Percentiles rank a stretch among this genome's conserved stretches.
Evolutionary conservation across 2,113 vertebrate genomes (phyloP).

Genomic region (Fukomys damarensis): DNA sequence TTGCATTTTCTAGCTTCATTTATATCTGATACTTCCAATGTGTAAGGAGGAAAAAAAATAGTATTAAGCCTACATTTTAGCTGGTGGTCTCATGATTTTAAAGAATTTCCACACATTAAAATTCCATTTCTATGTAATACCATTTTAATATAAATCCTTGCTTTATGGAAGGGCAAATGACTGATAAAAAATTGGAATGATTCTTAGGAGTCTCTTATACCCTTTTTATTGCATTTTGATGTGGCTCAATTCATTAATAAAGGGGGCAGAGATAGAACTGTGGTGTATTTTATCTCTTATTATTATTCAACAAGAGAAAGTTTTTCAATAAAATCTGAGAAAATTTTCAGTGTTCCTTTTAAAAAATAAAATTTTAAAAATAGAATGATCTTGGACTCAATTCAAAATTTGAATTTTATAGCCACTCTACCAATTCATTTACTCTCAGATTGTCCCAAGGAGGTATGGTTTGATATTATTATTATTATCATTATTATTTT

Average conservation of each 20-base stretch:
- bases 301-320: slow-evolving; percentile 55
- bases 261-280: slow-evolving; percentile 23
- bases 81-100: slow-evolving; percentile 63
- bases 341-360: slow-evolving; percentile 62
- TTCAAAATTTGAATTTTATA: slow-evolving; percentile 48
- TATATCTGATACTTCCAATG: slow-evolving; percentile 34
- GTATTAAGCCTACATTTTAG: slow-evolving; percentile 46
- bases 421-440: slow-evolving; percentile 11
- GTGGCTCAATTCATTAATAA: slow-evolving; percentile 71
- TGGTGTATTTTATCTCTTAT: slow-evolving; percentile 47
- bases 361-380: slow-evolving; percentile 42
- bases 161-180: slow-evolving; percentile 70
- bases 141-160: slow-evolving; percentile 74
- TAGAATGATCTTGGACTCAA: slow-evolving; percentile 23
- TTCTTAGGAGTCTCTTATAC: slow-evolving; percentile 63
- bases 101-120: slow-evolving; percentile 68
- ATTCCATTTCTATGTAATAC: slow-evolving; percentile 73
- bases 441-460: not conserved
- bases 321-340: slow-evolving; percentile 69
- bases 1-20: slow-evolving; percentile 54
- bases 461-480: not conserved
- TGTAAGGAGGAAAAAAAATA: slow-evolving; percentile 21
- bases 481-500: slow-evolving; percentile 8
- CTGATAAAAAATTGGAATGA: slow-evolving; percentile 69
- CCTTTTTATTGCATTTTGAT: slow-evolving; percentile 67